Conservation (phyloP, 2,113 vertebrate species). For the Oxyruncus cristatus region DNA sequence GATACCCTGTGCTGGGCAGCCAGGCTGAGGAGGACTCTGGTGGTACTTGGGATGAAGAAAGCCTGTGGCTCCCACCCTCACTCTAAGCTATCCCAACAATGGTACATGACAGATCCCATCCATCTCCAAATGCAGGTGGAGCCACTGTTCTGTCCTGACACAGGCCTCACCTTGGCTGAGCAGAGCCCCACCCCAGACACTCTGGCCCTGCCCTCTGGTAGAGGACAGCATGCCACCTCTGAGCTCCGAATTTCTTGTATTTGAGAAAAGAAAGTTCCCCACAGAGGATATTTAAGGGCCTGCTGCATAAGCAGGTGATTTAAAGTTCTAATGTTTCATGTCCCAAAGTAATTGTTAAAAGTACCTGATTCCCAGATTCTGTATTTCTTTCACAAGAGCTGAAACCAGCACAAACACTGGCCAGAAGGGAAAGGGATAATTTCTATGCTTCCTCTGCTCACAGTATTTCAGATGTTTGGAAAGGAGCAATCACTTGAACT, state of each 20-base stretch:
- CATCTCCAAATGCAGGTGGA: background rate
- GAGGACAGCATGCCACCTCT: rapidly evolving
- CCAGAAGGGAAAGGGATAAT: background rate
- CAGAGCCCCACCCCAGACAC: background rate
- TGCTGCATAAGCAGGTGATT: background rate
- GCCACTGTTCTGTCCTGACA: background rate
- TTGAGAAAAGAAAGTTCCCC: background rate
- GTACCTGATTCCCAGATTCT: background rate
- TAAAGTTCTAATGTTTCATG: background rate
- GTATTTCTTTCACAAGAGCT: background rate
- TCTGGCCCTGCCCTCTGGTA: background rate
- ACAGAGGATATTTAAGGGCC: background rate
- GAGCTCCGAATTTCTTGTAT: background rate
- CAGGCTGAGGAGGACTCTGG: background rate
- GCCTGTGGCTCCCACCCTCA: background rate
- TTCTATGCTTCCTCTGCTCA: background rate
- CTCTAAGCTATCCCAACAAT: background rate
- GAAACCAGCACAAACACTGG: background rate
- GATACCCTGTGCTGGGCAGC: background rate
- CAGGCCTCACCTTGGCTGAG: background rate
- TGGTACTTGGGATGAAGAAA: background rate
- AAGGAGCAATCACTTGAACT: background rate
- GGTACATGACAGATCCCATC: background rate
- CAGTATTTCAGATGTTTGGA: background rate
- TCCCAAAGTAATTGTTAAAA: background rate